A percentile compares a stretch with the other conserved stretches of the same genome.
These are phyloP conservation scores for Epirrhoe alternata DNA, from an alignment of 2,888 invertebrate species.

Conservation along the genomic window DNA sequence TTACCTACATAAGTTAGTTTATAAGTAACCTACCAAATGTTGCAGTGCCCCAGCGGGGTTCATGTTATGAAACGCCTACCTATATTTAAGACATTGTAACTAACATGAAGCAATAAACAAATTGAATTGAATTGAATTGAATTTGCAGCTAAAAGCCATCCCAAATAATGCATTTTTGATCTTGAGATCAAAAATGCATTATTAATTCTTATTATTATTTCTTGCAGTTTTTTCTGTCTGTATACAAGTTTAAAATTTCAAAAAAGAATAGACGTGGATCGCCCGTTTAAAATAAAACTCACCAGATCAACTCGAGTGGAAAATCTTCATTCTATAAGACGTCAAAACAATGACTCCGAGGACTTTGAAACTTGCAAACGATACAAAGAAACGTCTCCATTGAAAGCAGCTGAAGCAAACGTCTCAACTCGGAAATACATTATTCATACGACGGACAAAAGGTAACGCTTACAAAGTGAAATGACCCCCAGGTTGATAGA, in stretches of 20 bases:
- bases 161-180: too few species aligned
- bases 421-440: conserved; percentile 54
- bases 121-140: too few species aligned
- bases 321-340: conserved; percentile 1
- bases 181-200: too few species aligned
- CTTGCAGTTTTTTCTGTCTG: neutral
- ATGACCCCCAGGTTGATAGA: conserved; percentile 75
- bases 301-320: conserved; percentile 2
- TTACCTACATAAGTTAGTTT: too few species aligned
- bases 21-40: too few species aligned
- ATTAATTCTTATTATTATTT: too few species aligned
- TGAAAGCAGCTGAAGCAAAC: conserved; percentile 52
- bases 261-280: neutral
- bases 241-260: neutral
- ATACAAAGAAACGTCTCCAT: conserved; percentile 45
- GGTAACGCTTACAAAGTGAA: conserved; percentile 65
- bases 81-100: too few species aligned
- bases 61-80: too few species aligned
- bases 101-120: too few species aligned
- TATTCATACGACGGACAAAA: conserved; percentile 62
- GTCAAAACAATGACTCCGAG: conserved; percentile 25
- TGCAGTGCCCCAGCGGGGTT: too few species aligned
- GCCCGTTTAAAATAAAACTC: neutral
- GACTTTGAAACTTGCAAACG: conserved; percentile 27
- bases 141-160: too few species aligned